phyloP scores from a whole-genome alignment of 2,888 invertebrate genomes.

The Caenorhabditis sp. region DNA sequence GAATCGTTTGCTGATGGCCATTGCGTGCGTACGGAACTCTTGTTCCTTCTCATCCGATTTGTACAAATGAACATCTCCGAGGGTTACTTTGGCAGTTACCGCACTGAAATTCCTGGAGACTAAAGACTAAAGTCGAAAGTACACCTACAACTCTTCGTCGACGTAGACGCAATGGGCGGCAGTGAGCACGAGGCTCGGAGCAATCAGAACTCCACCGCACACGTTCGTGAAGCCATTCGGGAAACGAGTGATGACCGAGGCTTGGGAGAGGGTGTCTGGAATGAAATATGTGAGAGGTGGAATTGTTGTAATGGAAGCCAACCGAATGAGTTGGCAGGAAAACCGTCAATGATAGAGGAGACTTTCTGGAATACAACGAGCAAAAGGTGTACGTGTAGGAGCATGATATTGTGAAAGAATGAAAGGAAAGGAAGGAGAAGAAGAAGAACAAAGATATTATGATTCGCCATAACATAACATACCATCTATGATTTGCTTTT shows the following conservation, averaged over 20 bases:
- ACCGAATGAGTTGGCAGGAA: slow-evolving; percentile 36
- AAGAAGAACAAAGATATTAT: background rate
- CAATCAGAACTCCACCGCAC: slow-evolving; percentile 47
- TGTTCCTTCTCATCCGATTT: slow-evolving; percentile 31
- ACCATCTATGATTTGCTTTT: too few relatives aligned
- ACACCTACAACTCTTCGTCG: slow-evolving; percentile 11
- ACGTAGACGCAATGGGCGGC: slow-evolving; percentile 46
- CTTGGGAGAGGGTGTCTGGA: slow-evolving; percentile 43
- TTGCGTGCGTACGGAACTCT: slow-evolving; percentile 40
- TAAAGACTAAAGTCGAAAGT: too few relatives aligned
- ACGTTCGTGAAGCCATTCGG: slow-evolving; percentile 18
- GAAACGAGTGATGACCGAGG: slow-evolving; percentile 35
- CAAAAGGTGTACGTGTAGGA: too few relatives aligned
- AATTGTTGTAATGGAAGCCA: background rate
- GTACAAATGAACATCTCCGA: slow-evolving; percentile 25
- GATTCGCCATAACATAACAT: background rate
- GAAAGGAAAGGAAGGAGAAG: background rate
- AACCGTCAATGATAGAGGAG: slow-evolving; percentile 38
- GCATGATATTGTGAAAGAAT: background rate
- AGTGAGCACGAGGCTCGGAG: slow-evolving; percentile 37
- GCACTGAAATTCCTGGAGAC: slow-evolving; percentile 42
- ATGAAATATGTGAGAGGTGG: background rate
- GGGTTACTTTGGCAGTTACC: slow-evolving; percentile 10
- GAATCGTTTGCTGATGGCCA: slow-evolving; percentile 22
- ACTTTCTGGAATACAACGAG: background rate